Evolutionary conservation across 2,113 vertebrate genomes (phyloP), one percentile per base, ranked within the genome.

Genomic region (Hylia prasina): DNA sequence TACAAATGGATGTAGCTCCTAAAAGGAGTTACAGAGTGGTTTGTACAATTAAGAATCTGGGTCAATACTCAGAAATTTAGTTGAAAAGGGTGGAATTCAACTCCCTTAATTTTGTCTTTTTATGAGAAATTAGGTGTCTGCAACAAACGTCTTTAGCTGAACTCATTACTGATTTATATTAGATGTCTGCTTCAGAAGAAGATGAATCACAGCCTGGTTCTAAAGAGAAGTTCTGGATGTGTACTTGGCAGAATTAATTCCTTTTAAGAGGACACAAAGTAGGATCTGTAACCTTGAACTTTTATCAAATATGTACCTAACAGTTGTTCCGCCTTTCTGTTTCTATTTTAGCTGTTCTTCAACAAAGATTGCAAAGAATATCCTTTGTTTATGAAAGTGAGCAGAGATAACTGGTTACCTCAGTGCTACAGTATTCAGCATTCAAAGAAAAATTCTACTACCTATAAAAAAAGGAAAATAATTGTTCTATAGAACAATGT

Each of bases 41-140:
- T 96, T 96, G 85, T 90, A 91, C 71, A 80, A 69, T 39, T 80
- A 93, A 93, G 70, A 95, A 95, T 96, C 91, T 96, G 82, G 84
- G 87, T 90, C 91, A 94, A 66, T 35, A 80, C 78, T 82, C 28
- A 83, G 85, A 89, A 93, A 89, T 82, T 50, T 30, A 89, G 44
- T 88, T 80, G 51, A 87, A 96, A 95, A 92, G 39, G 24, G 21
- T 83, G 30, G 68, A 93, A 96, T 83, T 75, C 86, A 63, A 11
- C 51, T 87, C 39, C 58, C 9, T 80, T 90, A 93, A 83, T 90
- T 94, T 94, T 81, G 60, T 77, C 60, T 66, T 92, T 94, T 95
- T 56, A 97, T 92, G 80, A 94, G 56, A 89, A 94, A 94, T 86
- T 80, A 94, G 39, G 50, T 87, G 72, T 89, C 92, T 83, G 60